These are phyloP conservation scores for Sorex maritimensis DNA, from an alignment of 2,797 vertebrate genomes.

Conservation along the genomic window DNA sequence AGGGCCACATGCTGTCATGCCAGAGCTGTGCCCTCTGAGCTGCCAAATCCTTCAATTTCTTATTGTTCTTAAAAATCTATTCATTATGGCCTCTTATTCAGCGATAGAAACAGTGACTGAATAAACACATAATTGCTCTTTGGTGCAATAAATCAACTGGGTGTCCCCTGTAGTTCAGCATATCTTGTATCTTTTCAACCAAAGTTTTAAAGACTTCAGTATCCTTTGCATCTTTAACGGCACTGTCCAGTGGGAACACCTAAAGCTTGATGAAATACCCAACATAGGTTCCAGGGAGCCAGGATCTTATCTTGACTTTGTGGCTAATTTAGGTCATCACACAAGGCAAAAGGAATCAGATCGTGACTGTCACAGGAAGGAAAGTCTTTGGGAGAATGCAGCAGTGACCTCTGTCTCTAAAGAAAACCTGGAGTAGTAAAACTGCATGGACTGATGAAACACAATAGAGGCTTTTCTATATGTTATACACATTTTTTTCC, in stretches of 20 bases:
- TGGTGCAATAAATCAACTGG: neutral
- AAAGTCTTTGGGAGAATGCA: neutral
- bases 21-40: no score
- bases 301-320: neutral
- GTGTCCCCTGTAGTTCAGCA: neutral
- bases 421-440: constrained; percentile 6
- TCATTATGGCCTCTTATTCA: neutral
- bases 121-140: neutral
- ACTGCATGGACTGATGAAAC: constrained; percentile 23
- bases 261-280: neutral
- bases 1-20: no score
- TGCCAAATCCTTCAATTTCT: no score
- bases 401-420: neutral
- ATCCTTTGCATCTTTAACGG: neutral
- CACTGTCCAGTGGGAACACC: neutral
- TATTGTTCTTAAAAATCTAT: neutral
- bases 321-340: neutral
- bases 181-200: neutral
- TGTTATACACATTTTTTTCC: neutral
- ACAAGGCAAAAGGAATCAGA: neutral
- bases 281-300: rapidly evolving
- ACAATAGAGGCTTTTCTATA: neutral
- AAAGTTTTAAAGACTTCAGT: constrained; percentile 14
- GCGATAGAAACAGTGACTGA: neutral
- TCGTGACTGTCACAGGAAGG: neutral